These are phyloP conservation scores for Microcaecilia unicolor DNA, from an alignment of 2,797 vertebrate species.

Conservation along the genomic window DNA sequence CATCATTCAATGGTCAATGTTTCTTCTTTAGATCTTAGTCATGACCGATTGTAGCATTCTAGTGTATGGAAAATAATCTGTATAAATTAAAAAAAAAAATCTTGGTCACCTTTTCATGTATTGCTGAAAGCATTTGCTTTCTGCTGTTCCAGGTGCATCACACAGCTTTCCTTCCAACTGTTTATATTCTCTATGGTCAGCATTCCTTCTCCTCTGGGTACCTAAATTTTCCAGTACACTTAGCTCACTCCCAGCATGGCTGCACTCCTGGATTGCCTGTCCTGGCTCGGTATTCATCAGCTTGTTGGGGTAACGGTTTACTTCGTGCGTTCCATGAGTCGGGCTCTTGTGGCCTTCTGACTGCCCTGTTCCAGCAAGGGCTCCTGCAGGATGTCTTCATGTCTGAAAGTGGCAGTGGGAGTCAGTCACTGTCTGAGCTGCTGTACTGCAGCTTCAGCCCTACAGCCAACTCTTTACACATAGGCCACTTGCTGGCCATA, in stretches of 20 bases:
- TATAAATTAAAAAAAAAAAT: too few species aligned
- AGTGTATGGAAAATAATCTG: too few species aligned
- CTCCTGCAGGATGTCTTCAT: conserved; percentile 80
- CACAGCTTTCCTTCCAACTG: too few species aligned
- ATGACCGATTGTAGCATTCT: too few species aligned
- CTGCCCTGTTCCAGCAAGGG: conserved; percentile 59
- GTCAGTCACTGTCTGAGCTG: conserved; percentile 52
- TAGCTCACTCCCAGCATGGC: conserved; percentile 36
- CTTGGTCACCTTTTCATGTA: too few species aligned
- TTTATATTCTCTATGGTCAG: too few species aligned
- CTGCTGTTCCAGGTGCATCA: too few species aligned
- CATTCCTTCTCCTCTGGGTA: not conserved
- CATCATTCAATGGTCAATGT: too few species aligned
- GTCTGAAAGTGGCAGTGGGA: conserved; percentile 52
- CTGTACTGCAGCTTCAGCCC: conserved; percentile 95
- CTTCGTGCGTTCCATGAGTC: not conserved
- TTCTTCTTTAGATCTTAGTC: too few species aligned
- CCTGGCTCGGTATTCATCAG: not conserved
- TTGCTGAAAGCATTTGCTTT: too few species aligned
- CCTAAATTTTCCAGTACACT: too few species aligned
- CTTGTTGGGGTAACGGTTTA: not conserved
- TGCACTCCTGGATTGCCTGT: conserved; percentile 13
- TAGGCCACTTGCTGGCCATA: conserved; percentile 77
- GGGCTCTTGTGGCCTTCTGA: conserved; percentile 37
- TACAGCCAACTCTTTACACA: conserved; percentile 86